Percentiles rank a stretch among this genome's conserved stretches.
Evolutionary conservation across 2,797 vertebrate species (phyloP).

Genomic region (Aselliscus stoliczkanus): DNA sequence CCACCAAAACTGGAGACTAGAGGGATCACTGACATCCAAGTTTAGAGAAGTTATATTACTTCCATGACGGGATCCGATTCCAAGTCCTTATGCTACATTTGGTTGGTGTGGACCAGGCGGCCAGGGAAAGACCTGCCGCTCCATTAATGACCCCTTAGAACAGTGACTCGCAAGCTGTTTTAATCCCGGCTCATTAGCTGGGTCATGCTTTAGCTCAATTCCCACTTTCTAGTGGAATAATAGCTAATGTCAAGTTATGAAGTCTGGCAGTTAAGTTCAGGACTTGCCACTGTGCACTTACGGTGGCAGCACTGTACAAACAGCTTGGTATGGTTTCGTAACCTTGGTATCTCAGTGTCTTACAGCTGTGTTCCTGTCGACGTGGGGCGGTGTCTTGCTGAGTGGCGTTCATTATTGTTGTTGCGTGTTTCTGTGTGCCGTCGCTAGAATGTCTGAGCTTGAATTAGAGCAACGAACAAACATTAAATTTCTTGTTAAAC

Average conservation of each 20-base stretch:
- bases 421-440: too few relatives aligned
- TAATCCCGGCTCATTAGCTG: not conserved
- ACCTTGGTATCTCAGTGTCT: too few relatives aligned
- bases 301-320: too few relatives aligned
- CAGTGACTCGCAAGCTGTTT: not conserved
- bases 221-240: not conserved
- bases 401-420: too few relatives aligned
- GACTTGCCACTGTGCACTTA: too few relatives aligned
- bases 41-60: not conserved
- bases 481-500: too few relatives aligned
- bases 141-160: not conserved
- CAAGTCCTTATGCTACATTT: not conserved
- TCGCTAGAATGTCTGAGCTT: too few relatives aligned
- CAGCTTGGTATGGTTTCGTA: too few relatives aligned
- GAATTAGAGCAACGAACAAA: too few relatives aligned
- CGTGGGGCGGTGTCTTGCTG: too few relatives aligned
- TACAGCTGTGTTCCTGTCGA: too few relatives aligned
- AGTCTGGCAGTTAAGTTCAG: too few relatives aligned
- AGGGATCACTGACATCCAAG: not conserved
- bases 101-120: not conserved
- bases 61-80: not conserved
- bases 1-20: not conserved
- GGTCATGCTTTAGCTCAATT: conserved; percentile 23
- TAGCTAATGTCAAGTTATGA: not conserved
- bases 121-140: not conserved